phyloP scores from a whole-genome alignment of 92 coral and sea anemone species.

The Zoanthus gigantus region DNA sequence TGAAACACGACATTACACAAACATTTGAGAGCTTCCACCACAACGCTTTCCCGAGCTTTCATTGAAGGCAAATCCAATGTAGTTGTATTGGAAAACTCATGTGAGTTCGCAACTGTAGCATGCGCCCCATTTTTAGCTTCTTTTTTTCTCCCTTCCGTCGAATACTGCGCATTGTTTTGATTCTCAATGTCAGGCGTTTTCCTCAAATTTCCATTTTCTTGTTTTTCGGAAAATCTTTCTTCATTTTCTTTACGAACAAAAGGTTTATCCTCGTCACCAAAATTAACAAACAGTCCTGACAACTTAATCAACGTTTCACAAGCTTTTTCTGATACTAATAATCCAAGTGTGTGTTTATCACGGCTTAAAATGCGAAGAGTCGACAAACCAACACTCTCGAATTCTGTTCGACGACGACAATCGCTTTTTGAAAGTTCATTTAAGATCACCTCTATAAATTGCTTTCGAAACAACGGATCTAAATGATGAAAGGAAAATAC shows the following conservation, averaged over 20 bases:
- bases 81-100: background rate
- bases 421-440: constrained; percentile 59
- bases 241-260: constrained; percentile 9
- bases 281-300: constrained; percentile 69
- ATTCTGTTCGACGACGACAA: constrained; percentile 41
- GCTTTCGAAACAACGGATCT: constrained; percentile 70
- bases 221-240: constrained; percentile 17
- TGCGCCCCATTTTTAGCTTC: background rate
- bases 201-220: constrained; percentile 45
- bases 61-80: constrained; percentile 58
- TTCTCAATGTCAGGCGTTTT: constrained; percentile 25
- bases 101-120: background rate
- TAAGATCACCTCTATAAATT: constrained; percentile 78
- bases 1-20: constrained; percentile 94
- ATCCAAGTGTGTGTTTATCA: constrained; percentile 83
- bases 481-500: constrained; percentile 77
- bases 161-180: constrained; percentile 22
- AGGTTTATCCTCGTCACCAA: constrained; percentile 8
- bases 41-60: constrained; percentile 57
- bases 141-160: constrained; percentile 35
- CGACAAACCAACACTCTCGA: constrained; percentile 68
- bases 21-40: constrained; percentile 90
- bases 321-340: constrained; percentile 80
- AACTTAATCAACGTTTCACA: constrained; percentile 71
- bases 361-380: constrained; percentile 93